Evolutionary conservation across 2,113 vertebrate genomes (phyloP).

Genomic region (Laticauda laticaudata): DNA sequence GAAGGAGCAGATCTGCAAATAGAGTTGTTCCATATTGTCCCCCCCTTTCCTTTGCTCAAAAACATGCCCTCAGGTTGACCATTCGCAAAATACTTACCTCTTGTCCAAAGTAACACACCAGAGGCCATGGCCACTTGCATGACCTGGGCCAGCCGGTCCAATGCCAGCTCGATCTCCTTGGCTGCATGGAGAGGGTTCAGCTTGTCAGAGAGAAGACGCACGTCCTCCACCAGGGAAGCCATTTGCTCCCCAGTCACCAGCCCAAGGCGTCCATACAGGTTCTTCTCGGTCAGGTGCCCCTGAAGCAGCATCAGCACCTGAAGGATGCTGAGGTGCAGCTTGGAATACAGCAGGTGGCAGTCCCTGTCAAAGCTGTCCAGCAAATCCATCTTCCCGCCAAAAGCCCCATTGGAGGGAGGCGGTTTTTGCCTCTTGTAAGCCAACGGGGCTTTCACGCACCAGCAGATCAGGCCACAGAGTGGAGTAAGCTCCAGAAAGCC

Average conservation of each 20-base stretch:
- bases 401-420: conserved; percentile 68
- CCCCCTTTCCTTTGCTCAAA: not conserved
- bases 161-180: conserved; percentile 84
- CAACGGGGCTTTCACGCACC: conserved; percentile 92
- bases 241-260: conserved; percentile 88
- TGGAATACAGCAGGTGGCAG: conserved; percentile 81
- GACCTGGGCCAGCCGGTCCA: conserved; percentile 93
- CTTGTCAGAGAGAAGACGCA: conserved; percentile 81
- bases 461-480: conserved; percentile 85
- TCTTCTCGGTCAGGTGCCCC: conserved; percentile 89
- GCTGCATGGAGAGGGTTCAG: conserved; percentile 79
- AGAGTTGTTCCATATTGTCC: not conserved
- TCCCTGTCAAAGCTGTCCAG: conserved; percentile 57
- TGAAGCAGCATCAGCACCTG: conserved; percentile 88
- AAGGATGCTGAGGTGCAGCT: conserved; percentile 93
- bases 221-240: conserved; percentile 85
- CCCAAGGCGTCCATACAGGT: conserved; percentile 88
- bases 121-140: conserved; percentile 94
- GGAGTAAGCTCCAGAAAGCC: conserved; percentile 91
- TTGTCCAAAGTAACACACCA: conserved; percentile 87
- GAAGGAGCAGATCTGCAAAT: not conserved
- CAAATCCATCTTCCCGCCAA: conserved; percentile 54
- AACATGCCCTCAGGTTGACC: not conserved
- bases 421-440: conserved; percentile 78
- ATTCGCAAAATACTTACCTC: conserved; percentile 70